Evolutionary conservation across 2,888 invertebrate species (phyloP).

Genomic region (Cantharis rustica): DNA sequence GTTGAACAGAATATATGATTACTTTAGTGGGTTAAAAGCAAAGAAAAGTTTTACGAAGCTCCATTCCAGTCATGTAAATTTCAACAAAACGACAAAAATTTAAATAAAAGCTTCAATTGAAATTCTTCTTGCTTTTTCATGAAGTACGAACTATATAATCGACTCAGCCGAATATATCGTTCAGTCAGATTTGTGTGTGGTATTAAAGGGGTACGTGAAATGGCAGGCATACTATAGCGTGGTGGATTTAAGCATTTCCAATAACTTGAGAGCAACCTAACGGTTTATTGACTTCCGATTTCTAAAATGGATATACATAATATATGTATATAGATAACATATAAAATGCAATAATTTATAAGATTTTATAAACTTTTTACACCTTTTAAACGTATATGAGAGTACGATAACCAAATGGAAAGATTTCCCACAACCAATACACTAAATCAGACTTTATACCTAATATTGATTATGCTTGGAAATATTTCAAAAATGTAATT

Average conservation of each 20-base stretch:
- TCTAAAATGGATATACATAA: conserved; percentile 20
- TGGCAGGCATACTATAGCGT: conserved; percentile 32
- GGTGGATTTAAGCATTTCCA: conserved; percentile 27
- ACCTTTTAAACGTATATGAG: conserved; percentile 6
- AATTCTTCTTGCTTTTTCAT: conserved; percentile 29
- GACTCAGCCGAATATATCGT: conserved; percentile 31
- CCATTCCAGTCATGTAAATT: conserved; percentile 17
- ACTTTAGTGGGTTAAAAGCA: conserved; percentile 8
- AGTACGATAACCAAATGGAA: conserved; percentile 6
- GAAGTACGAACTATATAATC: conserved; percentile 35
- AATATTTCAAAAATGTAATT: background rate
- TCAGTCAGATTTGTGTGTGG: conserved; percentile 33
- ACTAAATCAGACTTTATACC: background rate
- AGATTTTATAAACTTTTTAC: conserved; percentile 18
- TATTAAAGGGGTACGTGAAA: conserved; percentile 35
- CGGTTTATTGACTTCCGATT: conserved; percentile 33
- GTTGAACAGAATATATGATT: conserved; percentile 15
- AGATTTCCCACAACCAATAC: background rate
- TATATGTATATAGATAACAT: conserved; percentile 13
- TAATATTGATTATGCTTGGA: background rate
- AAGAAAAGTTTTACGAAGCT: conserved; percentile 13
- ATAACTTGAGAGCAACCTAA: conserved; percentile 21
- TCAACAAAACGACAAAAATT: conserved; percentile 27
- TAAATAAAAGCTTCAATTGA: conserved; percentile 31
- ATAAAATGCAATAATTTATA: conserved; percentile 18